These are phyloP conservation scores for Elaphurus davidianus DNA, from an alignment of 2,113 vertebrate genomes.

Conservation along the genomic window DNA sequence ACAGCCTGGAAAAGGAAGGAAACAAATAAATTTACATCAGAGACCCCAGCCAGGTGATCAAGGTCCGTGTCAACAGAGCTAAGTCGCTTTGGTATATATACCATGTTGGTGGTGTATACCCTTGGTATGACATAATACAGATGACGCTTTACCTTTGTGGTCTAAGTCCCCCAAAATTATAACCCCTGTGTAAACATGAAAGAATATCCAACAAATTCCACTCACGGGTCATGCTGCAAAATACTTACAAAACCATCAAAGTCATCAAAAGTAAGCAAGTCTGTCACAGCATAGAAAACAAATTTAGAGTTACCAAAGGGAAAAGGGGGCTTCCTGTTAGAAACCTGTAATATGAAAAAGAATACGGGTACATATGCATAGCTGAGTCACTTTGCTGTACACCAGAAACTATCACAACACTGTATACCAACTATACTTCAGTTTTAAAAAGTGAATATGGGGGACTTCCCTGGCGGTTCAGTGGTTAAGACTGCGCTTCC, in stretches of 20 bases:
- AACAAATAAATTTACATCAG: background rate
- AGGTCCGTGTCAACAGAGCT: background rate
- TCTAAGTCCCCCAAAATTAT: background rate
- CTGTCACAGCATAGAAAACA: background rate
- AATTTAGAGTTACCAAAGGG: background rate
- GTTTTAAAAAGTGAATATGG: background rate
- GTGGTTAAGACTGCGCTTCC: background rate
- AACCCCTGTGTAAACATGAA: background rate
- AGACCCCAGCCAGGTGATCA: background rate
- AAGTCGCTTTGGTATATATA: no score
- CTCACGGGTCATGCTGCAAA: background rate
- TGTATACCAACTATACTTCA: background rate
- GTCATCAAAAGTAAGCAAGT: background rate
- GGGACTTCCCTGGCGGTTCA: background rate
- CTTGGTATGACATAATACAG: background rate
- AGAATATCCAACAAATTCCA: background rate
- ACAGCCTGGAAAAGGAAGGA: background rate
- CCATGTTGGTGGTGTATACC: accelerated
- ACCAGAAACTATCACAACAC: background rate
- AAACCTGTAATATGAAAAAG: background rate
- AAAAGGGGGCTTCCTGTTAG: background rate
- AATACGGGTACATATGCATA: background rate
- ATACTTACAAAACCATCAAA: no score
- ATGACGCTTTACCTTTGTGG: background rate
- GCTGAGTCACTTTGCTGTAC: background rate